A percentile compares a stretch with the other conserved stretches of the same genome.
Conservation (phyloP, 2,888 invertebrate genomes). For the Amphimallon solstitiale region DNA sequence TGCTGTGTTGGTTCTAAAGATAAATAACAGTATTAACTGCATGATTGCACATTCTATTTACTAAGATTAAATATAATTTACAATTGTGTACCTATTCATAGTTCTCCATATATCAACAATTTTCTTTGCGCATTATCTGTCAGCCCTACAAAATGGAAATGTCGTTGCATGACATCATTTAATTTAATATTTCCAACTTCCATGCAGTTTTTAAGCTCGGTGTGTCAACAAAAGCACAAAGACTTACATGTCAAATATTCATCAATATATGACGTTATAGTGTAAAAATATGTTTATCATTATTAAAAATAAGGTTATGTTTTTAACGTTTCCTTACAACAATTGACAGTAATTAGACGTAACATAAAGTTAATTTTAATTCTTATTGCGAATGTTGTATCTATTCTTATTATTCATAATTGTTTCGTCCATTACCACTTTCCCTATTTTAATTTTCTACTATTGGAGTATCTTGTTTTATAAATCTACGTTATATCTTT, state of each 20-base stretch:
- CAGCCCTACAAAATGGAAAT: background rate
- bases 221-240: background rate
- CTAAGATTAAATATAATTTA: background rate
- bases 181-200: background rate
- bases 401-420: too few relatives aligned
- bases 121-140: conserved; percentile 13
- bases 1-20: background rate
- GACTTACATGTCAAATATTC: background rate
- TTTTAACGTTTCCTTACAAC: too few relatives aligned
- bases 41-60: background rate
- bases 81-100: background rate
- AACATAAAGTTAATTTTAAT: too few relatives aligned
- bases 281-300: too few relatives aligned
- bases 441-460: too few relatives aligned
- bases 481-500: too few relatives aligned
- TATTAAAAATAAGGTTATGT: too few relatives aligned
- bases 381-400: too few relatives aligned
- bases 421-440: too few relatives aligned
- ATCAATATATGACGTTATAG: background rate
- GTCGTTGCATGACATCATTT: conserved; percentile 3
- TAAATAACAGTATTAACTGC: background rate
- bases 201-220: too few relatives aligned
- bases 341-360: too few relatives aligned
- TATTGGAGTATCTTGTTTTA: too few relatives aligned
- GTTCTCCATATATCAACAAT: background rate